phyloP scores from a whole-genome alignment of 2,888 invertebrate species.

The Xestia ashworthii region DNA sequence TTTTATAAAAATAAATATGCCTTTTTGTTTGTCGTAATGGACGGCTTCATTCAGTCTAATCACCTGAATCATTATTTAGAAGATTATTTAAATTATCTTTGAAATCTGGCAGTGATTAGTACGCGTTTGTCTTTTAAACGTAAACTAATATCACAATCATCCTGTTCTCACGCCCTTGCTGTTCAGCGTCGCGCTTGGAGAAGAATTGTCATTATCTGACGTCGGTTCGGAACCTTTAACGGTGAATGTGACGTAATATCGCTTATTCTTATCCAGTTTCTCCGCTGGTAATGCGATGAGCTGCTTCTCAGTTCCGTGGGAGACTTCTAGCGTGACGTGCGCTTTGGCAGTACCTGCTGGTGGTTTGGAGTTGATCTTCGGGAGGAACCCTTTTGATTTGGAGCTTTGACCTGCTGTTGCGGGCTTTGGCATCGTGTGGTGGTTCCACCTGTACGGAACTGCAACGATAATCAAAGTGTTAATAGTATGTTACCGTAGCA shows the following conservation, averaged over 20 bases:
- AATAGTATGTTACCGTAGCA: background rate
- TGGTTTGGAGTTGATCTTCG: constrained; percentile 91
- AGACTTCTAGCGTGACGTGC: constrained; percentile 94
- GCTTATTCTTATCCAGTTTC: constrained; percentile 96
- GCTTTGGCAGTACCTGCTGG: constrained; percentile 82
- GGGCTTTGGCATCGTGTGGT: constrained; percentile 95
- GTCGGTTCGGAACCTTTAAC: constrained; percentile 93
- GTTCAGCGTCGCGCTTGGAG: constrained; percentile 85
- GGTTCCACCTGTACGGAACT: constrained; percentile 94
- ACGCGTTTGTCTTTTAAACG: constrained; percentile 18
- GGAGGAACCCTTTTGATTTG: constrained; percentile 92
- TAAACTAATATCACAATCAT: constrained; percentile 65
- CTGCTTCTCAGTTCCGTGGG: constrained; percentile 96
- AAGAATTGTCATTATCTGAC: constrained; percentile 88
- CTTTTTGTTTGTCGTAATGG: constrained; percentile 62
- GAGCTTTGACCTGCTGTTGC: constrained; percentile 87
- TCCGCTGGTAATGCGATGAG: constrained; percentile 97
- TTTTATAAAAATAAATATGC: constrained; percentile 71
- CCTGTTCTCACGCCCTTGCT: constrained; percentile 83
- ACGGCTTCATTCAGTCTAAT: constrained; percentile 76
- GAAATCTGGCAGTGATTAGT: constrained; percentile 72
- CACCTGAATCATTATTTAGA: constrained; percentile 52
- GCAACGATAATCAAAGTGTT: constrained; percentile 72
- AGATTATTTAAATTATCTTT: constrained; percentile 9
- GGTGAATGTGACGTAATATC: constrained; percentile 98